These are phyloP conservation scores for Sylvia borin DNA, from an alignment of 2,797 vertebrate species.

Conservation along the genomic window DNA sequence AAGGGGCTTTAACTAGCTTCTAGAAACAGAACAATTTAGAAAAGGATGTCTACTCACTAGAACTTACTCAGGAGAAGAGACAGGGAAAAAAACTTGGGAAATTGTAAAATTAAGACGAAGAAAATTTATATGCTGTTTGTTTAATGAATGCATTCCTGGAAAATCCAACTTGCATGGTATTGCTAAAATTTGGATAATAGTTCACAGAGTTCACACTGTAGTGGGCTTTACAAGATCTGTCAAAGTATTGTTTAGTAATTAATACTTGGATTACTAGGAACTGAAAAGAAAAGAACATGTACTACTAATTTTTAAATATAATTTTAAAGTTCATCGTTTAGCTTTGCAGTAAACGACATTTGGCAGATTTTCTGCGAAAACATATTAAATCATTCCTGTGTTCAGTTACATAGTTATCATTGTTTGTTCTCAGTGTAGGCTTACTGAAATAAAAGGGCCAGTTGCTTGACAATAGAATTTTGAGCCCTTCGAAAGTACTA, in stretches of 20 bases:
- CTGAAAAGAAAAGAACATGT: background rate
- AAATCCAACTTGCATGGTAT: background rate
- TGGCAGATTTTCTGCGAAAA: slow-evolving; percentile 3
- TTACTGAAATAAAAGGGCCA: background rate
- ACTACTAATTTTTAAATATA: background rate
- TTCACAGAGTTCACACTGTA: background rate
- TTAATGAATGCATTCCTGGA: background rate
- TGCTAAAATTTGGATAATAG: background rate
- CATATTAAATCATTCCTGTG: background rate
- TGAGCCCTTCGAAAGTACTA: background rate
- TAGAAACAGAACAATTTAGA: background rate
- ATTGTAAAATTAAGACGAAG: background rate
- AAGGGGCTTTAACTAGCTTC: background rate
- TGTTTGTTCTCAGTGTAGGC: background rate
- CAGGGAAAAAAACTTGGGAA: background rate
- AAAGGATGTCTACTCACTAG: background rate
- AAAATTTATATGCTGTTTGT: background rate
- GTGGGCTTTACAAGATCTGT: background rate
- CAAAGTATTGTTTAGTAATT: background rate
- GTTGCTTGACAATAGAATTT: background rate
- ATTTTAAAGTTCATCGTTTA: slow-evolving; percentile 4
- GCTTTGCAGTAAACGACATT: background rate
- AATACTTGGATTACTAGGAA: background rate
- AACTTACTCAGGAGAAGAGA: background rate
- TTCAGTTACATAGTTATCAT: background rate